phyloP scores from a whole-genome alignment of 2,888 invertebrate species.

The Pandemis heparana region DNA sequence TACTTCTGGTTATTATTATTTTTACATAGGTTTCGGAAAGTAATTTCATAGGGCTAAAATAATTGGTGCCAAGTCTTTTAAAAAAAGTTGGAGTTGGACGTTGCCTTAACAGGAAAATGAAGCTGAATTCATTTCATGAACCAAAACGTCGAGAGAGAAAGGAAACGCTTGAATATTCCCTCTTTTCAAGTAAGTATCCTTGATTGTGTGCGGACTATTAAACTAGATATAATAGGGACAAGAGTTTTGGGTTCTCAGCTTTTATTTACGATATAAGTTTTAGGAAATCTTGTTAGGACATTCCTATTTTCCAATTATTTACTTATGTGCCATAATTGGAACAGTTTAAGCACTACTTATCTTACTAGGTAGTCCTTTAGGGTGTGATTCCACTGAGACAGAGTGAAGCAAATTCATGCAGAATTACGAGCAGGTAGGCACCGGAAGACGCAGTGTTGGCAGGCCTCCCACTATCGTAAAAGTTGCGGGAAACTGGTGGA shows the following conservation, averaged over 20 bases:
- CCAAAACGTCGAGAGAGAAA: slow-evolving; percentile 6
- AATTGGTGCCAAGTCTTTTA: neutral
- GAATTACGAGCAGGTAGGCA: too few species aligned
- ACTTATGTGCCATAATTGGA: too few species aligned
- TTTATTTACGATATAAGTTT: neutral
- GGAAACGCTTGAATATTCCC: slow-evolving; percentile 13
- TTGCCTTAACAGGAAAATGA: slow-evolving; percentile 4
- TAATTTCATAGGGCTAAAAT: neutral
- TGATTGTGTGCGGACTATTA: slow-evolving; percentile 11
- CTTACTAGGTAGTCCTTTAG: too few species aligned
- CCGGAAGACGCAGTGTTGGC: too few species aligned
- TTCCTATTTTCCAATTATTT: too few species aligned
- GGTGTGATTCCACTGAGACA: too few species aligned
- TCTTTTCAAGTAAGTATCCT: slow-evolving; percentile 2
- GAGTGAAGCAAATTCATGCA: too few species aligned
- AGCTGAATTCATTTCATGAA: neutral
- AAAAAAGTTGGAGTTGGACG: neutral
- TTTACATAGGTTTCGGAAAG: too few species aligned
- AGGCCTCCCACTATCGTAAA: too few species aligned
- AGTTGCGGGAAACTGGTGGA: too few species aligned
- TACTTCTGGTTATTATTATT: too few species aligned
- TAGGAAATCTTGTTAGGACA: neutral
- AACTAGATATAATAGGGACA: neutral
- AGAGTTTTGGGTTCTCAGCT: neutral
- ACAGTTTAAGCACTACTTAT: too few species aligned